Evolutionary conservation across 2,888 invertebrate species (phyloP), one percentile per base, ranked within the genome.

Genomic region (Lissocephala sabroskyi): DNA sequence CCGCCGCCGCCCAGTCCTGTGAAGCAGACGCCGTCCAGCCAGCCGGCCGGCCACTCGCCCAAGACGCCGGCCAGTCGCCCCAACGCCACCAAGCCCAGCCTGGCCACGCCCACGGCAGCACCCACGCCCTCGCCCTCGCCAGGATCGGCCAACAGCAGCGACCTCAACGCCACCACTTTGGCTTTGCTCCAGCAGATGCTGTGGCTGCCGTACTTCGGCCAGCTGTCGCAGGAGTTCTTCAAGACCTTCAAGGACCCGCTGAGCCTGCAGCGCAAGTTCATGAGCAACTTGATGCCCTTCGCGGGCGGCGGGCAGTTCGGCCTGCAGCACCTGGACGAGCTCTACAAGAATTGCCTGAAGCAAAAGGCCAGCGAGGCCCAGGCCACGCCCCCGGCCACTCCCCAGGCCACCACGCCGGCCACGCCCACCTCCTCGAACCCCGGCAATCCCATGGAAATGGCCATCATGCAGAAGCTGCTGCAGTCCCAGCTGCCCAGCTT

Each of bases 171-270:
- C 0, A 91, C 91, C 0, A 90, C 90, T 1, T 86, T 89, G 39
- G 90, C 90, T 0, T 88, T 91, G 2, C 86, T 92, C 41, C 90
- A 89, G 70, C 91, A 91, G 76, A 91, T 92, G 90, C 80, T 91
- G 58, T 92, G 91, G 92, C 81, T 92, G 42, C 92, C 92, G 0
- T 92, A 92, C 73, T 75, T 84, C 30, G 82, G 82, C 1, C 82
- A 84, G 54, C 59, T 84, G 42, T 80, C 83, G 1, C 81, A 87
- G 86, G 82, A 88, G 86, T 41, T 89, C 86, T 79, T 85, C 65
- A 86, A 76, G 82, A 84, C 75, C 59, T 82, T 79, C 45, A 82
- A 79, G 50, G 75, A 68, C 52, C 68, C 80, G 1, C 41, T 64
- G 17, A 70, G 73, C 3, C 23, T 81, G 23, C 79, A 81, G 43